Evolutionary conservation across 2,113 vertebrate genomes (phyloP).

Genomic region (Dermatemys mawii): DNA sequence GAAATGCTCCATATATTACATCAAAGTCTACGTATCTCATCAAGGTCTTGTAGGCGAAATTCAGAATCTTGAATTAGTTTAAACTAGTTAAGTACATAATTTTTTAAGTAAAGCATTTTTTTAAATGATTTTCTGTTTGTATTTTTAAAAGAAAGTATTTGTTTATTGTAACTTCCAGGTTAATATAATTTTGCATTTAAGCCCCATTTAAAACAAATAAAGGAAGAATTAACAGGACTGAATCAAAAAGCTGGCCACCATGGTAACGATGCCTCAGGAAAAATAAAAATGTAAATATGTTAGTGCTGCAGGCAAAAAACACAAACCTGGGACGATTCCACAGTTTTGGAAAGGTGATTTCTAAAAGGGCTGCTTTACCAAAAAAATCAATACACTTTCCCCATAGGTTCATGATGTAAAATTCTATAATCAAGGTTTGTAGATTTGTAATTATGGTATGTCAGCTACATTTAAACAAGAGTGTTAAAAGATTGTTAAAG

Average conservation of each 20-base stretch:
- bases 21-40: not conserved
- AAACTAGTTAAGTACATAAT: not conserved
- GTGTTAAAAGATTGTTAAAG: conserved; percentile 90
- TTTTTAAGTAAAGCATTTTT: not conserved
- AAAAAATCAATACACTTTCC: conserved; percentile 82
- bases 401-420: conserved; percentile 85
- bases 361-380: conserved; percentile 64
- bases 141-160: not conserved
- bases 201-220: no score
- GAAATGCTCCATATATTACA: not conserved
- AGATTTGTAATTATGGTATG: conserved; percentile 91
- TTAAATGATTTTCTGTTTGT: not conserved
- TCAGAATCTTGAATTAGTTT: not conserved
- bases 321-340: conserved; percentile 64
- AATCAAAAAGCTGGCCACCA: not conserved
- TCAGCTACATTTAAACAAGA: conserved; percentile 93
- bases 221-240: no score
- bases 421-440: conserved; percentile 88
- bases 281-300: conserved; percentile 12
- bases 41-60: not conserved
- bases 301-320: conserved; percentile 41
- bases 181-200: no score
- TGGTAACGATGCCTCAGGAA: not conserved
- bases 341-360: conserved; percentile 69
- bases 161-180: not conserved